Evolutionary conservation across 2,888 invertebrate species (phyloP), one percentile per base, ranked within the genome.

Genomic region (Chalcosyrphus nemorum): DNA sequence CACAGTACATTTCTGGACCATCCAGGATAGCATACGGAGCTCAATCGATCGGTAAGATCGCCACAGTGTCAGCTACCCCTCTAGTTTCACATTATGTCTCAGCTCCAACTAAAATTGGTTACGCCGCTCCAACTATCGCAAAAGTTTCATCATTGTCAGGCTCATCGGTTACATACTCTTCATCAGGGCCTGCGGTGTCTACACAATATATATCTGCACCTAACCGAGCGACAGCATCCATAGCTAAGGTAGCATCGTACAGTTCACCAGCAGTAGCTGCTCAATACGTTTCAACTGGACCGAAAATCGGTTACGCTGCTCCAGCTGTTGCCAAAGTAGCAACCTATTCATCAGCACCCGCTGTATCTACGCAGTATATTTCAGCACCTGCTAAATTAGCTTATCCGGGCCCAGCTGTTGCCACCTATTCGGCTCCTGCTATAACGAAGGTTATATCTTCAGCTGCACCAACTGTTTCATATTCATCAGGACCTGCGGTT

Each of bases 101-200:
- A 2, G 87, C 87, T 61, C 88, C 88, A 0, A 84, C 92, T 0
- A 92, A 92, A 0, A 91, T 93, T 1, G 91, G 74, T 0, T 78
- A 88, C 56, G 38, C 4, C 13, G 13, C 38, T 38, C 38, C 38
- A 2, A 13, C 13, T 1, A 13, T 87, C 3, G 70, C 87, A 2
- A 87, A 88, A 56, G 70, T 88, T 0, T 74, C 81, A n/a, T 19
- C 82, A 0, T 87, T 86, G 27, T 57, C 71, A 1, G 75, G 54
- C 7, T 86, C 81, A 41, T 65, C 84, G 1, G 43, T 86, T 11
- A 17, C 78, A 0, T 78, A 78, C 19, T 78, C n/a, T n/a, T n/a
- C 72, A 68, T 29, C 68, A 11, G 68, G 54, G 24, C 41, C 63
- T 6, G 65, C 65, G 43, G 70, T 88, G 2, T 88, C 90, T 0